These are phyloP conservation scores for Antechinus stuartii DNA, from an alignment of 2,113 vertebrate species.

Conservation along the genomic window DNA sequence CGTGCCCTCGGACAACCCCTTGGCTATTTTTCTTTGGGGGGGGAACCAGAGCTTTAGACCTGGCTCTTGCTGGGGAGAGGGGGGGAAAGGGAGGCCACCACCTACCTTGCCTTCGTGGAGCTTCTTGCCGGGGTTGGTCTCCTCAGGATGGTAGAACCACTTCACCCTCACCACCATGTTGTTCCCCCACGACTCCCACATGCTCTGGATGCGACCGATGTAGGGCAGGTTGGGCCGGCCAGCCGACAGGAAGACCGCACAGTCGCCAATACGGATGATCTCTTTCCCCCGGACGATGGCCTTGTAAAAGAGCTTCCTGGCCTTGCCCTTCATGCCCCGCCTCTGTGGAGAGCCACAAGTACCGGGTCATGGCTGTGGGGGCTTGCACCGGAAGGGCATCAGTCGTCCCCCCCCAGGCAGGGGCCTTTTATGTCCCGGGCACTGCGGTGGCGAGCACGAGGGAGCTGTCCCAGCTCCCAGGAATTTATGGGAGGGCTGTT, in stretches of 20 bases:
- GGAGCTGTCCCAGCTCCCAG: not conserved
- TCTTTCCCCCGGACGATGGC: slow-evolving; percentile 97
- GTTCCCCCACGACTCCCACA: slow-evolving; percentile 99
- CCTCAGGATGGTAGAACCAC: slow-evolving; percentile 99
- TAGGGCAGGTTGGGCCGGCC: slow-evolving; percentile 98
- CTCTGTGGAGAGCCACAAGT: slow-evolving; percentile 84
- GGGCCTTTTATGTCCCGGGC: not conserved
- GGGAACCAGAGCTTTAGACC: not conserved
- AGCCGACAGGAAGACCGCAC: slow-evolving; percentile 95
- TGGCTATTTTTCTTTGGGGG: not conserved
- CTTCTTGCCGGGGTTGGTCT: slow-evolving; percentile 97
- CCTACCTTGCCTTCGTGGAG: slow-evolving; percentile 95
- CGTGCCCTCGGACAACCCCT: not conserved
- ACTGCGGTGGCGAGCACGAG: not conserved
- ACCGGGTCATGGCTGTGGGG: accelerated
- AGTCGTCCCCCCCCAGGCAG: not conserved
- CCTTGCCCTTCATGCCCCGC: slow-evolving; percentile 98
- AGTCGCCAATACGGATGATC: slow-evolving; percentile 98
- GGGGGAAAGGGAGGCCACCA: not conserved
- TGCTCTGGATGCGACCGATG: slow-evolving; percentile 98
- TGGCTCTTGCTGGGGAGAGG: not conserved
- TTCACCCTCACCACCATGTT: slow-evolving; percentile 99
- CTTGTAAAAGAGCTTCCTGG: slow-evolving; percentile 99
- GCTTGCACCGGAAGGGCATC: accelerated
- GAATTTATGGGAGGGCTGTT: not conserved